These are phyloP conservation scores for Nymphalis c-album DNA, from an alignment of 2,888 invertebrate species.

Conservation along the genomic window DNA sequence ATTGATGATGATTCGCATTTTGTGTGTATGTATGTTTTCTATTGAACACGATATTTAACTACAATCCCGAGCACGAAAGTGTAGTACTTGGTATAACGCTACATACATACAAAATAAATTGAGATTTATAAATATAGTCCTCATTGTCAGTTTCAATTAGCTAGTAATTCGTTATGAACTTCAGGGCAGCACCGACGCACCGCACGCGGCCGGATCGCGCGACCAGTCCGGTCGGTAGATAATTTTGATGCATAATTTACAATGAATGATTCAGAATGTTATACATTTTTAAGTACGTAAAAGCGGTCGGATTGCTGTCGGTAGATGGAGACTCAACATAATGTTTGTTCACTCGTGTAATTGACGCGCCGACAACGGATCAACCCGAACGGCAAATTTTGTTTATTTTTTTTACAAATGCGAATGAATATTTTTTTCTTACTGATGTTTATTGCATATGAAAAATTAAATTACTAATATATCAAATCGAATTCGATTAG, in stretches of 20 bases:
- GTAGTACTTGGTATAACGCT: too few relatives aligned
- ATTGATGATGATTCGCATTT: too few relatives aligned
- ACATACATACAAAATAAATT: too few relatives aligned
- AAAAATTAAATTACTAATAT: too few relatives aligned
- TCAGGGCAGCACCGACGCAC: not conserved
- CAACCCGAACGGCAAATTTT: not conserved
- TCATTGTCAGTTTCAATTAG: too few relatives aligned
- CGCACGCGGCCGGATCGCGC: not conserved
- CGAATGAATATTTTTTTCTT: not conserved
- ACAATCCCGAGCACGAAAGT: too few relatives aligned
- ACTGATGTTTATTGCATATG: too few relatives aligned
- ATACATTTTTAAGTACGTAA: conserved; percentile 30
- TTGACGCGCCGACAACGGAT: conserved; percentile 15
- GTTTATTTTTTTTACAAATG: not conserved
- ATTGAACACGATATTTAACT: too few relatives aligned
- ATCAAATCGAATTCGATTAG: too few relatives aligned
- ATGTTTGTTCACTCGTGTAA: conserved; percentile 25
- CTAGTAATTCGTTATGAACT: too few relatives aligned
- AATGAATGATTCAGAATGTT: conserved; percentile 17
- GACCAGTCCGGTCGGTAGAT: not conserved
- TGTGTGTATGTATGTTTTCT: too few relatives aligned
- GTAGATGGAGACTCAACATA: not conserved
- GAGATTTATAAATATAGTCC: too few relatives aligned
- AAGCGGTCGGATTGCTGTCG: conserved; percentile 19
- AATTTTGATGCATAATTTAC: conserved; percentile 31